Evolutionary conservation across 1,140 invertebrate species (phyloP).

Genomic region (Pseudobourletiella spinata): DNA sequence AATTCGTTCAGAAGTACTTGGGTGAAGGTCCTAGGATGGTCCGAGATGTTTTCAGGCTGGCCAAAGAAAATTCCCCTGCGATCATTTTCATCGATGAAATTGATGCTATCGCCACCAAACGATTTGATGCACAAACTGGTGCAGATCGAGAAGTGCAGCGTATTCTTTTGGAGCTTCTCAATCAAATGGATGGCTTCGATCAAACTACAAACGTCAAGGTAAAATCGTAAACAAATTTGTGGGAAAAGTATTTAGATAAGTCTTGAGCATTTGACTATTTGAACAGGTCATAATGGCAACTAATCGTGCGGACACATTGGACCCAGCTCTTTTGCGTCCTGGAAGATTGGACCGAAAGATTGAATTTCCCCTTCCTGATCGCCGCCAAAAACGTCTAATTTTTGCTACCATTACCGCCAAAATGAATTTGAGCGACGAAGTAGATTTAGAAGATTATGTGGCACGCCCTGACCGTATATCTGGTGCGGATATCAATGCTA

Average conservation of each 20-base stretch:
- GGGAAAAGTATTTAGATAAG: too few species aligned
- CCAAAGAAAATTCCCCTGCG: slow-evolving; percentile 97
- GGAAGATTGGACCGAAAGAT: slow-evolving; percentile 98
- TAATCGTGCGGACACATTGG: slow-evolving; percentile 94
- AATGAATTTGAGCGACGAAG: slow-evolving; percentile 99
- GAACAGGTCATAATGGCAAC: slow-evolving; percentile 99
- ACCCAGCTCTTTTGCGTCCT: slow-evolving; percentile 92
- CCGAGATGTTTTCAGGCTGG: slow-evolving; percentile 94
- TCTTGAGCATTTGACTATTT: too few species aligned
- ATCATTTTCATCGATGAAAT: slow-evolving; percentile 99
- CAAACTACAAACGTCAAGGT: slow-evolving; percentile 99
- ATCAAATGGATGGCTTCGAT: slow-evolving; percentile 99
- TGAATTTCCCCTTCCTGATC: slow-evolving; percentile 95
- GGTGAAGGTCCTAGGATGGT: slow-evolving; percentile 99
- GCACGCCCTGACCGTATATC: slow-evolving; percentile 96
- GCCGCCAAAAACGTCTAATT: slow-evolving; percentile 93
- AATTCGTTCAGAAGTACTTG: slow-evolving; percentile 99
- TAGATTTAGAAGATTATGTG: slow-evolving; percentile 98
- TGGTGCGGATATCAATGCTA: slow-evolving; percentile 98
- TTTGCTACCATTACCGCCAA: slow-evolving; percentile 96
- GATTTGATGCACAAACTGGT: slow-evolving; percentile 98
- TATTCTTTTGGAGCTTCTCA: slow-evolving; percentile 92
- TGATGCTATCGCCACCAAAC: slow-evolving; percentile 96
- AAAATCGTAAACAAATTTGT: too few species aligned
- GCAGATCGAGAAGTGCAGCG: slow-evolving; percentile 98